A percentile compares a stretch with the other conserved stretches of the same genome.
Conservation (phyloP, 2,113 vertebrate genomes). For the Hippoglossus stenolepis region DNA sequence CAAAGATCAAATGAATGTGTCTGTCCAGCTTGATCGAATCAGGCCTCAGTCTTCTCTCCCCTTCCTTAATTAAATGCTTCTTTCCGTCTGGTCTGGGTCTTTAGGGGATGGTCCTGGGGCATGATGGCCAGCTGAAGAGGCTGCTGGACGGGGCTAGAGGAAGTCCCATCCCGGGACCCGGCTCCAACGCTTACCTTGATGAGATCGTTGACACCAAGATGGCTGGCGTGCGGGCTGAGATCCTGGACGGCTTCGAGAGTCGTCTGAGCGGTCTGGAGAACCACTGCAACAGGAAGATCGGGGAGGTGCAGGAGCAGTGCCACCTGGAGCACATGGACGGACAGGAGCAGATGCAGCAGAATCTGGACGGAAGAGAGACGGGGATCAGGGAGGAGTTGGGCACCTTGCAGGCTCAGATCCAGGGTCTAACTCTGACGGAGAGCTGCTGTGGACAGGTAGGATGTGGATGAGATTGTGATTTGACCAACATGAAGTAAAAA, state of each 20-base stretch:
- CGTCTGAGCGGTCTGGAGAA: conserved; percentile 88
- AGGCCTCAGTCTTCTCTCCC: not conserved
- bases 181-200: conserved; percentile 84
- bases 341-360: conserved; percentile 89
- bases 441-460: conserved; percentile 89
- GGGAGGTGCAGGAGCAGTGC: conserved; percentile 88
- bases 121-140: conserved; percentile 92
- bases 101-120: conserved; percentile 90
- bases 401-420: conserved; percentile 90
- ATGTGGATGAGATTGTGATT: not conserved
- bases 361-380: conserved; percentile 90
- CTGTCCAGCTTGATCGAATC: not conserved
- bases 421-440: conserved; percentile 89
- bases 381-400: conserved; percentile 91
- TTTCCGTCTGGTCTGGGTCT: conserved; percentile 1
- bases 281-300: conserved; percentile 87
- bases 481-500: not conserved
- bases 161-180: conserved; percentile 82
- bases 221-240: conserved; percentile 85
- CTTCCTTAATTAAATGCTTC: not conserved
- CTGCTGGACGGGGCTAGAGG: conserved; percentile 83
- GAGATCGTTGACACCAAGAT: conserved; percentile 87
- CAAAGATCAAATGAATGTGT: no score
- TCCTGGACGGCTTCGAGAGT: conserved; percentile 92
- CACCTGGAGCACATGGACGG: conserved; percentile 89